A percentile compares a stretch with the other conserved stretches of the same genome.
Conservation (phyloP, 2,113 vertebrate species). For the Sarotherodon lohbergeri region DNA sequence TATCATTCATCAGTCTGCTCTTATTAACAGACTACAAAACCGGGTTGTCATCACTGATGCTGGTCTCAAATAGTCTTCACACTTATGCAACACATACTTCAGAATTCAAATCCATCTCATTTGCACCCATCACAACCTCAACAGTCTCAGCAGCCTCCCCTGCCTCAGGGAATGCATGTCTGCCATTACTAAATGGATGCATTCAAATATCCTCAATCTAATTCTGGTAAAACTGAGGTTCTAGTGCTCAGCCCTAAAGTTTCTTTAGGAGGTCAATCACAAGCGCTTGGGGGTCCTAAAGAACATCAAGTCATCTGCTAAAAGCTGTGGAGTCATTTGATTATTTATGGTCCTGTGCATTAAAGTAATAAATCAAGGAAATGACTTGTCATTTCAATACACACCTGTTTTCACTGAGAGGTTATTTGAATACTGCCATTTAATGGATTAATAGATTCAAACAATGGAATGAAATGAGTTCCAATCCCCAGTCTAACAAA, state of each 20-base stretch:
- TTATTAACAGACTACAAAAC: too few species aligned
- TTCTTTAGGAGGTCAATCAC: neutral
- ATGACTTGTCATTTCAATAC: neutral
- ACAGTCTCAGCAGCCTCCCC: rapidly evolving
- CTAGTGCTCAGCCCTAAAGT: neutral
- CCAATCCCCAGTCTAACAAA: neutral
- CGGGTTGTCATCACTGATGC: too few species aligned
- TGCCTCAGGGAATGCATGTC: neutral
- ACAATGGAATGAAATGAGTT: neutral
- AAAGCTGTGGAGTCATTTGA: neutral
- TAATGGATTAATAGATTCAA: rapidly evolving
- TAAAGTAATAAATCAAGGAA: neutral
- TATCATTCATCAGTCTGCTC: too few species aligned
- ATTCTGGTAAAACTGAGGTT: rapidly evolving
- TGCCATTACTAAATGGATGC: neutral
- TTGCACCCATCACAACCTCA: neutral
- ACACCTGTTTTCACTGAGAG: neutral
- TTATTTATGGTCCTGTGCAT: rapidly evolving
- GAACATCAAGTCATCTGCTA: rapidly evolving
- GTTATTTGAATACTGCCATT: neutral
- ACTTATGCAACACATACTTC: neutral
- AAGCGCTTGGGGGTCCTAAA: neutral
- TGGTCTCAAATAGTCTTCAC: neutral
- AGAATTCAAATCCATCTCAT: neutral
- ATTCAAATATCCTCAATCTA: neutral